Base-by-base conservation (phyloP, 2,888 invertebrate species). In the Drosophila anomelani region DNA sequence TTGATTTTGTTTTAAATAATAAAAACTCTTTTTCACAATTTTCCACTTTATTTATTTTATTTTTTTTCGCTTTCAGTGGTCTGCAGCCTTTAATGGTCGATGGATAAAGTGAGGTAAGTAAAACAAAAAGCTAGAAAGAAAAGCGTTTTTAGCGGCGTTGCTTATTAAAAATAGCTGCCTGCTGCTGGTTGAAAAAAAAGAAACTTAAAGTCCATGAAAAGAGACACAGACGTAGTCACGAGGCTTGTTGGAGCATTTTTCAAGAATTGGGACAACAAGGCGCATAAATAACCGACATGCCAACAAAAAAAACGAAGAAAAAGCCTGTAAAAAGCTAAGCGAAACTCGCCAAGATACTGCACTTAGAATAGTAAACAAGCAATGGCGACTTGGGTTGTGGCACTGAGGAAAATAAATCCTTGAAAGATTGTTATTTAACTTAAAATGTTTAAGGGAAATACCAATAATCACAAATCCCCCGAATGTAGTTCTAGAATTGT, bases 261-360 rank as follows among this genome's bases (percentile, higher is more conserved):
- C 56, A 77, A 81, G 85, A 85, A 85, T 85, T 85, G 89, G 85
- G 87, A 85, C 85, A 85, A 74, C 88, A 76, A 87, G 85, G 85
- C 85, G 87, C 87, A 85, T 85, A 85, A 85, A 88, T 88, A 85
- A 87, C 89, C 85, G 79, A 75, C 76, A 86, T 86, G 87, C 89
- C 79, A 83, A 51, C 72, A 62, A 44, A 47, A 75, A 49, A 54
- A 54, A 57, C 41, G 17, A 56, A 43, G 64, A 43, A 64, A 64
- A 64, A 43, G 64, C 51, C 66, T 36, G 66, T 36, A 59, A 53
- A 59, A 68, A 76, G 77, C 67, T 66, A 76, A 74, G 60, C 77
- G 66, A 87, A 82, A 74, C 60, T 47, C 75, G 71, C 72, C 67
- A 57, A 75, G 70, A 70, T 60, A 67, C 72, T 55, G 83, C 89